Conservation (phyloP, 2,888 invertebrate genomes). For the Bombylius major region DNA sequence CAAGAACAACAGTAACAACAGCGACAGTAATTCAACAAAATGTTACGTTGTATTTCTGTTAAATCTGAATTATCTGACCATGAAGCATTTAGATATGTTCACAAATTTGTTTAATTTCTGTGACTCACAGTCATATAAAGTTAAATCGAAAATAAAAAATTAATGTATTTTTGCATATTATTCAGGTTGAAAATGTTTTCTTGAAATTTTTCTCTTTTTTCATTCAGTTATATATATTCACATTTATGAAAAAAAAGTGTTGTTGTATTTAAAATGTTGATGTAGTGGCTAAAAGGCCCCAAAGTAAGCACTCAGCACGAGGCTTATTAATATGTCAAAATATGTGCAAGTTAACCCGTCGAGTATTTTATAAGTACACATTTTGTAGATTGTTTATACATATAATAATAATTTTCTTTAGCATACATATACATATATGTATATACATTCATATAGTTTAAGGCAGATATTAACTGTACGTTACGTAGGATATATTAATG, state of each 20-base stretch:
- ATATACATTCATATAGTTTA: no score
- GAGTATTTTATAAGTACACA: no score
- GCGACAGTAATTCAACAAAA: no score
- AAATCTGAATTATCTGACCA: constrained; percentile 1
- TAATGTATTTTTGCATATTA: neutral
- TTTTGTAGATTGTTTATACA: no score
- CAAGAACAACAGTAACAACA: neutral
- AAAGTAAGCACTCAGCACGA: constrained; percentile 6
- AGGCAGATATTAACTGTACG: no score
- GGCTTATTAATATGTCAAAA: constrained; percentile 10
- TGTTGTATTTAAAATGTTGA: neutral
- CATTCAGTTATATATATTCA: no score
- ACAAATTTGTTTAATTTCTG: constrained; percentile 6
- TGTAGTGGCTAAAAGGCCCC: neutral
- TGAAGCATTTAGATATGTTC: constrained; percentile 6
- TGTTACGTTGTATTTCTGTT: neutral
- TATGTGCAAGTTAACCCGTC: neutral
- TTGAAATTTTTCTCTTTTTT: no score
- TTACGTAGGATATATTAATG: no score
- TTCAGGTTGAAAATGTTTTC: no score
- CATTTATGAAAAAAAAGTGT: neutral
- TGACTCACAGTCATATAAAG: neutral
- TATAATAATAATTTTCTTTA: no score
- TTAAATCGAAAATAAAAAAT: no score
- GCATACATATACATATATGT: no score